These are phyloP conservation scores for Esox lucius DNA, from an alignment of 2,797 vertebrate species.

Conservation along the genomic window DNA sequence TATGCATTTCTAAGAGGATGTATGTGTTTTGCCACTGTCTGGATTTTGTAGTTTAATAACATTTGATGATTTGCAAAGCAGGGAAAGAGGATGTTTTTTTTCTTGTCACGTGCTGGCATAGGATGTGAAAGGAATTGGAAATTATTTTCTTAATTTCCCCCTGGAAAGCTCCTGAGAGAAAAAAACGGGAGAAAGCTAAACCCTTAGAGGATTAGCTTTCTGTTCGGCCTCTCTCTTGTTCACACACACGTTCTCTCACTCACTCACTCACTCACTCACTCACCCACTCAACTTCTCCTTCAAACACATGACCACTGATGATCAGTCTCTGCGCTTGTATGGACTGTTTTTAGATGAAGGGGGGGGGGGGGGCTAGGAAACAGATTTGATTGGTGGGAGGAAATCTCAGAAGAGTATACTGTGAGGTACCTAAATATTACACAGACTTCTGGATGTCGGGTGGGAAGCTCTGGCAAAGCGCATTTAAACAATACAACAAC, in stretches of 20 bases:
- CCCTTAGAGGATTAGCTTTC: slow-evolving; percentile 63
- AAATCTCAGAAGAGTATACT: not conserved
- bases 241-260: not conserved
- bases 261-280: not conserved
- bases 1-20: not conserved
- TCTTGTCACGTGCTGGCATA: slow-evolving; percentile 26
- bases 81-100: slow-evolving; percentile 30
- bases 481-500: slow-evolving; percentile 14
- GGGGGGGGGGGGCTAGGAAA: slow-evolving; percentile 2
- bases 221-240: slow-evolving; percentile 27
- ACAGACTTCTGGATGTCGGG: not conserved
- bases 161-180: slow-evolving; percentile 51
- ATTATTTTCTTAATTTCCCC: slow-evolving; percentile 40
- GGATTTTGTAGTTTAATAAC: slow-evolving; percentile 16
- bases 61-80: slow-evolving; percentile 13
- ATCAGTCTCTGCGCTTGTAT: slow-evolving; percentile 51
- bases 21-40: slow-evolving; percentile 7
- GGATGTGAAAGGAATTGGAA: slow-evolving; percentile 38
- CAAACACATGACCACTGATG: slow-evolving; percentile 60
- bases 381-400: not conserved
- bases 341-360: slow-evolving; percentile 70
- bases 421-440: not conserved
- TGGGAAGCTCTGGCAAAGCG: not conserved
- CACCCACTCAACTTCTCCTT: slow-evolving; percentile 34
- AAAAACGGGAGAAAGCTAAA: slow-evolving; percentile 42